phyloP scores from a whole-genome alignment of 2,888 invertebrate species.

The Aphrophora alni region DNA sequence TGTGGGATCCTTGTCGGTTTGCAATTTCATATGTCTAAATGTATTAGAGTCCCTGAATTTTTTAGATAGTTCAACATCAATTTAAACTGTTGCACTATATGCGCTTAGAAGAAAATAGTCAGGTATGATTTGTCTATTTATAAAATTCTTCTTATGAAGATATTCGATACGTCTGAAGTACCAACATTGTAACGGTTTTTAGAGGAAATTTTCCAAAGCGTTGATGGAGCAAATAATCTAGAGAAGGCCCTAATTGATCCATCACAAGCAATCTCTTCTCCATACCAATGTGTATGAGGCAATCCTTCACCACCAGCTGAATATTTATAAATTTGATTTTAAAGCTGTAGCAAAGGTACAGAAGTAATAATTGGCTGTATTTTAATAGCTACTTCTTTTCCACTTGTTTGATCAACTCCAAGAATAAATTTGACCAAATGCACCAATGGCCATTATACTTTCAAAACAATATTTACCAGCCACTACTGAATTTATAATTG shows the following conservation, averaged over 20 bases:
- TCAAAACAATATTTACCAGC: neutral
- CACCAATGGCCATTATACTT: neutral
- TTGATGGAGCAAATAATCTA: neutral
- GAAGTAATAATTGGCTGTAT: neutral
- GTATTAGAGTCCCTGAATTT: neutral
- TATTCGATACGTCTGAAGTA: neutral
- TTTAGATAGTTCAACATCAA: neutral
- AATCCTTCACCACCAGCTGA: neutral
- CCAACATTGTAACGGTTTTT: neutral
- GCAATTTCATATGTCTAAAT: neutral
- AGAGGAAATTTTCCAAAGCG: neutral
- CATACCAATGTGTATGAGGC: neutral
- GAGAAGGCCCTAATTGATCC: neutral
- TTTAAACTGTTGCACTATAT: neutral
- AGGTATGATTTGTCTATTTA: neutral
- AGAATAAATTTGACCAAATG: neutral
- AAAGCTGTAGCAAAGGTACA: neutral
- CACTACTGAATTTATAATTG: neutral
- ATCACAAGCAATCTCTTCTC: neutral
- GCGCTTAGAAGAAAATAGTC: neutral
- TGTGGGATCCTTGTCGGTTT: neutral
- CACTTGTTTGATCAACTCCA: neutral
- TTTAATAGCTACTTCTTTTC: neutral
- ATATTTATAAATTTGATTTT: neutral
- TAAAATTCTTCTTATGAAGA: neutral